A percentile compares a stretch with the other conserved stretches of the same genome.
phyloP scores from a whole-genome alignment of 2,113 vertebrate species.

The Proterorhinus semilunaris region DNA sequence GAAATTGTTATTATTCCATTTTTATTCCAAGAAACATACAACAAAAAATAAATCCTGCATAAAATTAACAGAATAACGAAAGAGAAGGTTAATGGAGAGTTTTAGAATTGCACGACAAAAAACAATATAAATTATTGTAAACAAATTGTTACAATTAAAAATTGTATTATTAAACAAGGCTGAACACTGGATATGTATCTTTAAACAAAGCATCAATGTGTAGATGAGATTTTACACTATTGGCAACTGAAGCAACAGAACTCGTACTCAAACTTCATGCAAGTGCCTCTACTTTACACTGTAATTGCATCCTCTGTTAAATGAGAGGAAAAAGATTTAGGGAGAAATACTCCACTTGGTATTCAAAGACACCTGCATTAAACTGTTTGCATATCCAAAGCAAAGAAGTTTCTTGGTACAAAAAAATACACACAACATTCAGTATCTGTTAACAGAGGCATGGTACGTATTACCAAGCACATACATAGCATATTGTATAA shows the following conservation, averaged over 20 bases:
- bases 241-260: slow-evolving; percentile 43
- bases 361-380: slow-evolving; percentile 8
- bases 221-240: slow-evolving; percentile 30
- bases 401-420: slow-evolving; percentile 20
- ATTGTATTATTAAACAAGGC: slow-evolving; percentile 11
- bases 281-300: slow-evolving; percentile 13
- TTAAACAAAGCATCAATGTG: background rate
- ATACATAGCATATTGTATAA: slow-evolving; percentile 3
- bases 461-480: slow-evolving; percentile 27
- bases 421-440: slow-evolving; percentile 55
- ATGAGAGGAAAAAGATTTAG: background rate
- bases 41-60: slow-evolving; percentile 30
- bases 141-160: slow-evolving; percentile 37
- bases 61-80: slow-evolving; percentile 10
- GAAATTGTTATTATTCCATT: too few relatives aligned
- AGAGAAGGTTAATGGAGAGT: slow-evolving; percentile 2
- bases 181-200: slow-evolving; percentile 35
- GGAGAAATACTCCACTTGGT: slow-evolving; percentile 6
- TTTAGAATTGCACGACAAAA: too few relatives aligned
- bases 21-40: slow-evolving; percentile 50
- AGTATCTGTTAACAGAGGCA: slow-evolving; percentile 24
- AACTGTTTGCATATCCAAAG: slow-evolving; percentile 34
- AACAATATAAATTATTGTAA: slow-evolving; percentile 34
- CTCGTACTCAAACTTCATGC: slow-evolving; percentile 3
- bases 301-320: slow-evolving; percentile 2